Evolutionary conservation across 2,113 vertebrate genomes (phyloP).

Genomic region (Leptocoma aspasia): DNA sequence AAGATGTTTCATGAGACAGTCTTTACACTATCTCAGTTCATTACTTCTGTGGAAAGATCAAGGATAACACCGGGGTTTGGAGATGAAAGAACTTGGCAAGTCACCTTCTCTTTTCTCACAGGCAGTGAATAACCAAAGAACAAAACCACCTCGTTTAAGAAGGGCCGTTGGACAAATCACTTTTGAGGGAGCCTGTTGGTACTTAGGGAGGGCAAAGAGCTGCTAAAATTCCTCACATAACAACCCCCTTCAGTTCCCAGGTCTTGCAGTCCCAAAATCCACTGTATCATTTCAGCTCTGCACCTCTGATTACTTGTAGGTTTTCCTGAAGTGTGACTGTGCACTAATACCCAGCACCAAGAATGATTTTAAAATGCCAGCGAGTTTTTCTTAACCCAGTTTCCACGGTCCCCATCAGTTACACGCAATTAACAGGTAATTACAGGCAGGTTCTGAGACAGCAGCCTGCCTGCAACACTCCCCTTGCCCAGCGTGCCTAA

Average conservation of each 20-base stretch:
- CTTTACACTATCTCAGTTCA: not conserved
- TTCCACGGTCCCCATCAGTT: not conserved
- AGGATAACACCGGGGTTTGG: not conserved
- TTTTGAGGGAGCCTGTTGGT: not conserved
- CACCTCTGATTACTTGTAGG: not conserved
- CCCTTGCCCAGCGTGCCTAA: not conserved
- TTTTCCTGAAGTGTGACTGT: not conserved
- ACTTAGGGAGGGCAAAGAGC: not conserved
- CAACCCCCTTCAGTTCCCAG: not conserved
- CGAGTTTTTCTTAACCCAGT: not conserved
- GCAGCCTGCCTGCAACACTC: not conserved
- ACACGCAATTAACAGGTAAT: not conserved
- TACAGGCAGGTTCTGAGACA: not conserved
- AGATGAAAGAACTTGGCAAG: conserved; percentile 3
- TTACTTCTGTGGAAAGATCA: conserved; percentile 3
- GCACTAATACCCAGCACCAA: not conserved
- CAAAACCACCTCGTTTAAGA: not conserved
- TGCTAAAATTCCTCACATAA: not conserved
- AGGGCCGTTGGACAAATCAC: not conserved
- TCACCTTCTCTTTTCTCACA: not conserved
- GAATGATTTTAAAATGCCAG: not conserved
- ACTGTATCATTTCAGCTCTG: not conserved
- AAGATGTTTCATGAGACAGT: not conserved
- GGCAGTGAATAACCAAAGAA: not conserved
- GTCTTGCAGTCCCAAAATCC: not conserved